Conservation (phyloP, 1,140 invertebrate species). For the Glossosoma conforme region DNA sequence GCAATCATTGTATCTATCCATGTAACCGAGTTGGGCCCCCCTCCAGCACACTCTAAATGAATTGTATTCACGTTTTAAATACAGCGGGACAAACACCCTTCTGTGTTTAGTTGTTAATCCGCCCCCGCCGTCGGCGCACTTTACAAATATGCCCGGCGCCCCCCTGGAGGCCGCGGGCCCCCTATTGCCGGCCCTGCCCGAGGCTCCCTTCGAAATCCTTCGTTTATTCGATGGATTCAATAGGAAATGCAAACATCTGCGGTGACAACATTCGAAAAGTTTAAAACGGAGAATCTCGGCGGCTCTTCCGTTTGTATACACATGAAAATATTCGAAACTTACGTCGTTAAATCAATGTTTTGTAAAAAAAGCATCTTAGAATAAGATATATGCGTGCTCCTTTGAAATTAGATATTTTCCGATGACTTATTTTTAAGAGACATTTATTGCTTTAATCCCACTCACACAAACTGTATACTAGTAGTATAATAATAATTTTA, state of each 20-base stretch:
- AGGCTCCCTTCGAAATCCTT: slow-evolving; percentile 9
- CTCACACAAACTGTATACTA: too few relatives aligned
- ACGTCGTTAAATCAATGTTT: too few relatives aligned
- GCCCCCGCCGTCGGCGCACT: slow-evolving; percentile 16
- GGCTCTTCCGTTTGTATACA: too few relatives aligned
- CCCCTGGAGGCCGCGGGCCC: neutral
- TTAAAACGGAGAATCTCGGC: too few relatives aligned
- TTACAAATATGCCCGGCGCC: slow-evolving; percentile 15
- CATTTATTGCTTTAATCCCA: too few relatives aligned
- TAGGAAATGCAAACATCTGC: slow-evolving; percentile 19
- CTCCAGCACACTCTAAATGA: slow-evolving; percentile 17
- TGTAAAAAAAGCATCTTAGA: too few relatives aligned
- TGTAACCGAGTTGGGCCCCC: slow-evolving; percentile 16
- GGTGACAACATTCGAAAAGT: slow-evolving; percentile 17
- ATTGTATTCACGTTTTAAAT: slow-evolving; percentile 26
- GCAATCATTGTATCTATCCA: too few relatives aligned
- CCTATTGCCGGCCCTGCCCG: neutral
- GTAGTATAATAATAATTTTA: too few relatives aligned
- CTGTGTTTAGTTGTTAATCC: slow-evolving; percentile 19
- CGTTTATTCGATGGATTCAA: slow-evolving; percentile 11
- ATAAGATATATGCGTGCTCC: too few relatives aligned
- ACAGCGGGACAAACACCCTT: slow-evolving; percentile 9
- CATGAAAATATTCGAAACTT: too few relatives aligned
- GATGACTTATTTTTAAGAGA: too few relatives aligned
- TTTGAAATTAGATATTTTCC: too few relatives aligned